A percentile compares a stretch with the other conserved stretches of the same genome.
phyloP scores from a whole-genome alignment of 2,113 vertebrate species.

The Ivindomyrus marchei region DNA sequence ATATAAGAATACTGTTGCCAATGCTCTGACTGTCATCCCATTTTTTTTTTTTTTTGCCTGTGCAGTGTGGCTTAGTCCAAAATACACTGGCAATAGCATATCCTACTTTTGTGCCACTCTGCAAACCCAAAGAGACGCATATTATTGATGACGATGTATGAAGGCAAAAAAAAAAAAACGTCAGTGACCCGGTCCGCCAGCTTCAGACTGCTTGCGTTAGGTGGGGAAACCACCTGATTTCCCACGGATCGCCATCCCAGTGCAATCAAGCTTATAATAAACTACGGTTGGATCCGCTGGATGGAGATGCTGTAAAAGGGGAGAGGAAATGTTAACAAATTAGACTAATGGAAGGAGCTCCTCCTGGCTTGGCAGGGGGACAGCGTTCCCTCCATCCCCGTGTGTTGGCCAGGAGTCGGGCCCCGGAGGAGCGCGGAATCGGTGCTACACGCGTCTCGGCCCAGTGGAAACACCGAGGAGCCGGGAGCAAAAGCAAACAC shows the following conservation, averaged over 20 bases:
- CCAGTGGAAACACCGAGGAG: conserved; percentile 34
- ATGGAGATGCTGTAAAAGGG: conserved; percentile 23
- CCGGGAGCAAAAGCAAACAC: conserved; percentile 53
- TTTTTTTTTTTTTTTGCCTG: neutral
- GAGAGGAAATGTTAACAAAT: conserved; percentile 28
- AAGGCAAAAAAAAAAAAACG: neutral
- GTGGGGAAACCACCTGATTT: conserved; percentile 11
- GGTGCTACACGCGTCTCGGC: conserved; percentile 25
- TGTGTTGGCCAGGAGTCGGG: conserved; percentile 12
- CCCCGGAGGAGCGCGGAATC: neutral
- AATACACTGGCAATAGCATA: neutral
- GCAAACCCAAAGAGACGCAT: neutral
- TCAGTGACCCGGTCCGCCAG: neutral
- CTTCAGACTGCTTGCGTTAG: neutral
- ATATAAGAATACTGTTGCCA: conserved; percentile 21
- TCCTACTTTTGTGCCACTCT: neutral
- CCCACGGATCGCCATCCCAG: conserved; percentile 18
- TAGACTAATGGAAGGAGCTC: conserved; percentile 24
- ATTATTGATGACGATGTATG: neutral
- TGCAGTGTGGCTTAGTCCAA: conserved; percentile 8
- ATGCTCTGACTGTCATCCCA: conserved; percentile 1
- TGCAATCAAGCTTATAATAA: conserved; percentile 21
- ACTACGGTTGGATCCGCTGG: conserved; percentile 4
- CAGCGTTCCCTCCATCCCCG: conserved; percentile 6
- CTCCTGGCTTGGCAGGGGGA: conserved; percentile 13